Conservation (phyloP, 2,888 invertebrate species). For the Lepidocyrtinus sp. region DNA sequence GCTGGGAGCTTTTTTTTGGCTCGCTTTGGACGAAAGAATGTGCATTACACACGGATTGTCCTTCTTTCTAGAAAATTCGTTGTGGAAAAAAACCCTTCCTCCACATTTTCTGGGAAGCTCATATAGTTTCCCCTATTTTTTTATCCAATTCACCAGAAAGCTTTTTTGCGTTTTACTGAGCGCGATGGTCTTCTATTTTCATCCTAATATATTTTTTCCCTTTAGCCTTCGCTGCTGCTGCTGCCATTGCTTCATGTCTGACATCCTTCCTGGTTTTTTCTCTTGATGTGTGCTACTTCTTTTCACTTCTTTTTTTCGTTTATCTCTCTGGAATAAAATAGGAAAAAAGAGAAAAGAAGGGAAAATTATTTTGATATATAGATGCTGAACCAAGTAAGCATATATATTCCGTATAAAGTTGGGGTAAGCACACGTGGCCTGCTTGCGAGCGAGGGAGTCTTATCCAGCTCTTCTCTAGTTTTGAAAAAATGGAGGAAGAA, state of each 20-base stretch:
- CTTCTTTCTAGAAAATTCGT: constrained; percentile 7
- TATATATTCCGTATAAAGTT: no score
- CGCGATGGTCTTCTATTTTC: constrained; percentile 15
- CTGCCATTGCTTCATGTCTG: constrained; percentile 43
- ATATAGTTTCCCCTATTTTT: constrained; percentile 14
- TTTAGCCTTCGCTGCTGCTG: constrained; percentile 17
- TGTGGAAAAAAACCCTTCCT: constrained; percentile 30
- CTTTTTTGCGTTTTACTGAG: constrained; percentile 27
- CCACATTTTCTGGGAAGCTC: constrained; percentile 3
- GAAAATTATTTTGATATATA: constrained; percentile 1
- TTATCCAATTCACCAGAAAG: constrained; percentile 47
- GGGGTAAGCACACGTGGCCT: constrained; percentile 42
- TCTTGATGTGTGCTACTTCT: constrained; percentile 21
- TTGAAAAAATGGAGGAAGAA: not conserved
- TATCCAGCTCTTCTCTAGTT: constrained; percentile 9
- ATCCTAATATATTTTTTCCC: constrained; percentile 24
- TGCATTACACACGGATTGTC: constrained; percentile 6
- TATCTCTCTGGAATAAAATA: constrained; percentile 54
- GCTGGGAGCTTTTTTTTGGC: not conserved
- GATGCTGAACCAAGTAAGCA: constrained; percentile 7
- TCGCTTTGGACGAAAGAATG: constrained; percentile 10
- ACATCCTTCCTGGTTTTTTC: constrained; percentile 46
- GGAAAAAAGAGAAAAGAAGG: constrained; percentile 9
- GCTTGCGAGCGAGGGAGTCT: no score
- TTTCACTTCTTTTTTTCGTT: constrained; percentile 47